phyloP scores from a whole-genome alignment of 1,140 invertebrate genomes.

The Triops longicaudatus region DNA sequence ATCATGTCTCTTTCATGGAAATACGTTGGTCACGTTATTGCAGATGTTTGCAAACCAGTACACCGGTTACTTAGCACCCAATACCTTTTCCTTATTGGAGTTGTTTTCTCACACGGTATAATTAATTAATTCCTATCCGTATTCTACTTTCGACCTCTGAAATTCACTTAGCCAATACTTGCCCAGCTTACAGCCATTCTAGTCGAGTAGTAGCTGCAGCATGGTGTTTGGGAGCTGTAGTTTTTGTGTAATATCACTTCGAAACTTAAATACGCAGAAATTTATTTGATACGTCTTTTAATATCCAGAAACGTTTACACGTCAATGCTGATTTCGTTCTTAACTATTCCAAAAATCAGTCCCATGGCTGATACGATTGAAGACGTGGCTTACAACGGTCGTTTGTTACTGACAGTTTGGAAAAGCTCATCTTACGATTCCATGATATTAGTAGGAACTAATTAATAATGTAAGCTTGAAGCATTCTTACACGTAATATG shows the following conservation, averaged over 20 bases:
- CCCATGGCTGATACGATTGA: slow-evolving; percentile 16
- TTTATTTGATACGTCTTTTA: not conserved
- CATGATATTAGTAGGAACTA: slow-evolving; percentile 17
- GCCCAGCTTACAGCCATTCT: not conserved
- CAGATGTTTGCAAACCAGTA: not conserved
- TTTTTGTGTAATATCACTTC: not conserved
- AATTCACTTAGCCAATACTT: not conserved
- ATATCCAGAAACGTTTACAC: not conserved
- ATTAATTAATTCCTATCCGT: not conserved
- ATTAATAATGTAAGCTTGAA: not conserved
- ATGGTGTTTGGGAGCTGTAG: slow-evolving; percentile 15
- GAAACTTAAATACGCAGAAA: not conserved
- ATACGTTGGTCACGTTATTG: not conserved
- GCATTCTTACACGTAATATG: not conserved
- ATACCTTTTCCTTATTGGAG: not conserved
- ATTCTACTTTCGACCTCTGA: not conserved
- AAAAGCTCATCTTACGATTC: slow-evolving; percentile 17
- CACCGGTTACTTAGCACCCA: not conserved
- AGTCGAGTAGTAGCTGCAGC: slow-evolving; percentile 10
- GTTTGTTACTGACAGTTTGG: slow-evolving; percentile 12
- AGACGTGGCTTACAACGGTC: slow-evolving; percentile 9
- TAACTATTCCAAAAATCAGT: slow-evolving; percentile 19
- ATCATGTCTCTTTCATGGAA: not conserved
- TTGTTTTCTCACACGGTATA: not conserved
- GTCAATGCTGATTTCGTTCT: slow-evolving; percentile 13